A percentile compares a stretch with the other conserved stretches of the same genome.
Evolutionary conservation across 1,140 invertebrate genomes (phyloP).

Genomic region (Trachelipus rathkii): DNA sequence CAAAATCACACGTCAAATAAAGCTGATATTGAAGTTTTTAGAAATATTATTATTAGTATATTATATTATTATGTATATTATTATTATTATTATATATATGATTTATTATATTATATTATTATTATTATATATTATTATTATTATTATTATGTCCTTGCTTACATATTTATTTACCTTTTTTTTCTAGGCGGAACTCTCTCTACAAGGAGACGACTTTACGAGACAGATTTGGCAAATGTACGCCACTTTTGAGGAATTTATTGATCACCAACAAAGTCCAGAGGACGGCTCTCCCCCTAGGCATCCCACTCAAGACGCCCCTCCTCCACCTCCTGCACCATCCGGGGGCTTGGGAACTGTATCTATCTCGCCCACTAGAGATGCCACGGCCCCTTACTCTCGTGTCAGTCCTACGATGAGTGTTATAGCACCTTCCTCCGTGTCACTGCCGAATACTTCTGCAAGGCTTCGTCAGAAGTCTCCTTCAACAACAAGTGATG

Average conservation of each 20-base stretch:
- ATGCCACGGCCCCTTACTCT: neutral
- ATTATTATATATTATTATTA: too few relatives aligned
- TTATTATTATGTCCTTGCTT: too few relatives aligned
- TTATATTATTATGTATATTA: too few relatives aligned
- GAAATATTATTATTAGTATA: too few relatives aligned
- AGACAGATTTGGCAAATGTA: slow-evolving; percentile 52
- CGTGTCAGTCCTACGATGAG: slow-evolving; percentile 27
- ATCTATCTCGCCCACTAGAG: neutral
- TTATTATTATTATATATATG: too few relatives aligned
- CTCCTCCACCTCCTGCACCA: slow-evolving; percentile 41
- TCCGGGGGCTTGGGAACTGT: neutral
- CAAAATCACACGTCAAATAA: too few relatives aligned
- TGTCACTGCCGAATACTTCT: slow-evolving; percentile 20
- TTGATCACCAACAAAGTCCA: slow-evolving; percentile 45
- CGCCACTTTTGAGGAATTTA: slow-evolving; percentile 51
- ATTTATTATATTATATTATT: too few relatives aligned
- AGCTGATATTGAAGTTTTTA: too few relatives aligned
- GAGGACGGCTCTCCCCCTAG: slow-evolving; percentile 32
- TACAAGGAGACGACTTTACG: slow-evolving; percentile 51
- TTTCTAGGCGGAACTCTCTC: slow-evolving; percentile 48
- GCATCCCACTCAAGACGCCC: slow-evolving; percentile 31
- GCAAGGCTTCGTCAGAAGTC: slow-evolving; percentile 9
- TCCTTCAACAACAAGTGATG: slow-evolving; percentile 28
- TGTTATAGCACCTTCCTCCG: slow-evolving; percentile 29
- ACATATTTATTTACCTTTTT: neutral